Percentiles rank a stretch among this genome's conserved stretches.
Conservation (phyloP, 2,888 invertebrate genomes). For the Fragum whitleyi region DNA sequence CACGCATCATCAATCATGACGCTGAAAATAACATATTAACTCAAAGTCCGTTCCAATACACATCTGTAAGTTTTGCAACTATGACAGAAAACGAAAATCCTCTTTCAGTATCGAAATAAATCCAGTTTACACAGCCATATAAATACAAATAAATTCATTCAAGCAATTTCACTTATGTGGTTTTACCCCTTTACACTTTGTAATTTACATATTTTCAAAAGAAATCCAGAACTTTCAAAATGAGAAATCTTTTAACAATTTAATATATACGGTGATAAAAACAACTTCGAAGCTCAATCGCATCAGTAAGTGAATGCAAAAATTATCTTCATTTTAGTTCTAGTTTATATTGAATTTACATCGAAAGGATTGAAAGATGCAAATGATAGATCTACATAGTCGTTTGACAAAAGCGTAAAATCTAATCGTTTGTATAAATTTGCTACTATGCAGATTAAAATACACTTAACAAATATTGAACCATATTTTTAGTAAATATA, state of each 20-base stretch:
- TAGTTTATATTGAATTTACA: no score
- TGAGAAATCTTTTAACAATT: no score
- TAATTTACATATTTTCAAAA: not conserved
- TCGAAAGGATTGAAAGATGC: not conserved
- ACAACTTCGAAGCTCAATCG: no score
- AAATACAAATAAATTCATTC: constrained; percentile 15
- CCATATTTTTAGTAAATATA: not conserved
- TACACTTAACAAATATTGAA: not conserved
- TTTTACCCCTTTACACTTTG: not conserved
- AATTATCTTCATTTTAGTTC: no score
- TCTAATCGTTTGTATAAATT: not conserved
- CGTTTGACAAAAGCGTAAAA: not conserved
- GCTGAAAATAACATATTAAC: no score
- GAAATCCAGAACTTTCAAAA: not conserved
- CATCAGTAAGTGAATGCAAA: no score
- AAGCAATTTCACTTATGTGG: not conserved
- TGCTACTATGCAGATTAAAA: constrained; percentile 4
- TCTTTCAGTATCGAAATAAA: not conserved
- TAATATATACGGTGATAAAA: no score
- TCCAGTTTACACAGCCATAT: not conserved
- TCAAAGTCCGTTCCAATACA: no score
- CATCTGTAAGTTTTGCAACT: no score
- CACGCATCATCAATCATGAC: no score
- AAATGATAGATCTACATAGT: no score
- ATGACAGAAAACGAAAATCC: no score